A percentile compares a stretch with the other conserved stretches of the same genome.
Evolutionary conservation across 2,888 invertebrate species (phyloP).

Genomic region (Cryptocheilus praepositus): DNA sequence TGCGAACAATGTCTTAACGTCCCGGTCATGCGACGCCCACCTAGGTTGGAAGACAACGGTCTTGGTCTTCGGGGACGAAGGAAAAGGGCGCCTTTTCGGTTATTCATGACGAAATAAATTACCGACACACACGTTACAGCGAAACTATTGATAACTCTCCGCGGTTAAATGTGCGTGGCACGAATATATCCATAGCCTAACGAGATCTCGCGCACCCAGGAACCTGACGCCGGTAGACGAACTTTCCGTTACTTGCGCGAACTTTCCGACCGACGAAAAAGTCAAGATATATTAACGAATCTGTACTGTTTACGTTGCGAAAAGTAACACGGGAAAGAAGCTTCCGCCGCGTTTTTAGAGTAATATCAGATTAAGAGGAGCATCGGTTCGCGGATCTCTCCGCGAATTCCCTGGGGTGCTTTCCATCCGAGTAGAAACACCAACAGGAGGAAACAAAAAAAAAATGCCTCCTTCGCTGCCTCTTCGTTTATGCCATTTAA

Average conservation of each 20-base stretch:
- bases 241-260: neutral
- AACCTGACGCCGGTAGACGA: neutral
- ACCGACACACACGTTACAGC: slow-evolving; percentile 60
- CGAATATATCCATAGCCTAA: neutral
- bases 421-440: slow-evolving; percentile 16
- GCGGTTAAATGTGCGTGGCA: slow-evolving; percentile 20
- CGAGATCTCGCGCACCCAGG: too few relatives aligned
- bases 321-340: neutral
- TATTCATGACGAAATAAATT: slow-evolving; percentile 75
- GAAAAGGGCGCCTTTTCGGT: slow-evolving; percentile 58
- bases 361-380: neutral
- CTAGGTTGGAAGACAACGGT: slow-evolving; percentile 70
- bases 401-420: neutral
- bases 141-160: slow-evolving; percentile 44
- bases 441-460: slow-evolving; percentile 41
- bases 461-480: slow-evolving; percentile 21
- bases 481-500: slow-evolving; percentile 67
- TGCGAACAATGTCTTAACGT: slow-evolving; percentile 75
- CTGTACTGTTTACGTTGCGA: neutral
- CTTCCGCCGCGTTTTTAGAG: neutral
- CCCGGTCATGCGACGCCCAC: slow-evolving; percentile 74
- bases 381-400: neutral
- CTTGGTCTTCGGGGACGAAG: slow-evolving; percentile 53
- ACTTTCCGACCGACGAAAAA: too few relatives aligned
- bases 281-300: neutral